Percentiles rank a stretch among this genome's conserved stretches.
phyloP scores from a whole-genome alignment of 2,888 invertebrate species.

The Pseudococcus jackbeardsleyi region DNA sequence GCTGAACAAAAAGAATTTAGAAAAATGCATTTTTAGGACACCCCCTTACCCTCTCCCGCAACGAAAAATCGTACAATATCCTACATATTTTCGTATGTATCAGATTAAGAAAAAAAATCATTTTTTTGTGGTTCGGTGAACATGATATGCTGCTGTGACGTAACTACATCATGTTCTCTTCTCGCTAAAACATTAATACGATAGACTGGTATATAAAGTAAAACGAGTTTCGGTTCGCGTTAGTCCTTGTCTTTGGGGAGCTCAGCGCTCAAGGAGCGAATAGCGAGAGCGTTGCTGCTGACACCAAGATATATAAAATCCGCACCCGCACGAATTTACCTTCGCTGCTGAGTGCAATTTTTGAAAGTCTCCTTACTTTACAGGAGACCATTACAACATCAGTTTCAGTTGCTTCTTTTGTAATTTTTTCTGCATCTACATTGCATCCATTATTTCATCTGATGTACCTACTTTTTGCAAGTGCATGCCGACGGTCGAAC shows the following conservation, averaged over 20 bases:
- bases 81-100: too few relatives aligned
- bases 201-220: neutral
- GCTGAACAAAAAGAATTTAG: too few relatives aligned
- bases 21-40: too few relatives aligned
- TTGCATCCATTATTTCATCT: too few relatives aligned
- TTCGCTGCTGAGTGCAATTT: constrained; percentile 64
- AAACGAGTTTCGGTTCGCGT: neutral
- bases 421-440: too few relatives aligned
- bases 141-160: neutral
- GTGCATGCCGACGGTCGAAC: too few relatives aligned
- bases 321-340: constrained; percentile 62
- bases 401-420: too few relatives aligned
- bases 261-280: constrained; percentile 62
- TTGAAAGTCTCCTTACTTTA: constrained; percentile 65
- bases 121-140: neutral
- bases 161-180: neutral
- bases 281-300: constrained; percentile 64
- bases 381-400: constrained; percentile 51
- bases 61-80: too few relatives aligned
- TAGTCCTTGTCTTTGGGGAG: constrained; percentile 64
- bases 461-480: too few relatives aligned
- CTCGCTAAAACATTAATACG: constrained; percentile 44
- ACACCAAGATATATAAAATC: constrained; percentile 54
- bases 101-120: too few relatives aligned
- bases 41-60: too few relatives aligned